Conservation (phyloP, 2,113 vertebrate species). For the Eupsittula cactorum region DNA sequence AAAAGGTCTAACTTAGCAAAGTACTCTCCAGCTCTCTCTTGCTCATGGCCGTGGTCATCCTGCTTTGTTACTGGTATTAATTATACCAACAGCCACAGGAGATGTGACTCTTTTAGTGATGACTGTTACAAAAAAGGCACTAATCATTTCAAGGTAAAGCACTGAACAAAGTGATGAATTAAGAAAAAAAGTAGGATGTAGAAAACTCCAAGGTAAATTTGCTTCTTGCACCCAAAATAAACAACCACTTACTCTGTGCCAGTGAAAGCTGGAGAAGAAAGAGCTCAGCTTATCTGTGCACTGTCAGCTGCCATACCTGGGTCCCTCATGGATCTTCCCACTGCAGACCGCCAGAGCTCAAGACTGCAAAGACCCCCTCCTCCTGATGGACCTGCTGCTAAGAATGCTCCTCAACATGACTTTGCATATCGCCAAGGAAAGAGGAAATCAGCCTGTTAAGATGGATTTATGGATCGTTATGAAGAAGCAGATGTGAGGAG, state of each 20-base stretch:
- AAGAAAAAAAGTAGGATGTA: not conserved
- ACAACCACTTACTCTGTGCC: not conserved
- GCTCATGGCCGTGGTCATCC: not conserved
- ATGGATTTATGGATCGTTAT: not conserved
- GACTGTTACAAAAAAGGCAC: not conserved
- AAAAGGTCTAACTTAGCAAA: not conserved
- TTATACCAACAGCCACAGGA: not conserved
- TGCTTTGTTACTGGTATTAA: not conserved
- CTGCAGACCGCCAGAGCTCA: not conserved
- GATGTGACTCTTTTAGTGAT: not conserved
- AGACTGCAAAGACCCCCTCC: not conserved
- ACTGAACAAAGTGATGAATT: not conserved
- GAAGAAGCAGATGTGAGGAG: not conserved
- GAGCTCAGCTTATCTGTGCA: not conserved
- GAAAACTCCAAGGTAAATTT: not conserved
- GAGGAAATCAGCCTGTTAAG: not conserved
- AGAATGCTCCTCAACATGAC: not conserved
- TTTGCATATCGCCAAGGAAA: not conserved
- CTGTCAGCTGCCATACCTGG: not conserved
- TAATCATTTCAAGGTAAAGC: not conserved
- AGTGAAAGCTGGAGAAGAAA: not conserved
- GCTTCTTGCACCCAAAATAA: not conserved
- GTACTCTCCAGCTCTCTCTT: not conserved
- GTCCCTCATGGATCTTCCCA: not conserved
- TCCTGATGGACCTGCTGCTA: not conserved